Evolutionary conservation across 2,888 invertebrate genomes (phyloP).

Genomic region (Stomorhina lunata): DNA sequence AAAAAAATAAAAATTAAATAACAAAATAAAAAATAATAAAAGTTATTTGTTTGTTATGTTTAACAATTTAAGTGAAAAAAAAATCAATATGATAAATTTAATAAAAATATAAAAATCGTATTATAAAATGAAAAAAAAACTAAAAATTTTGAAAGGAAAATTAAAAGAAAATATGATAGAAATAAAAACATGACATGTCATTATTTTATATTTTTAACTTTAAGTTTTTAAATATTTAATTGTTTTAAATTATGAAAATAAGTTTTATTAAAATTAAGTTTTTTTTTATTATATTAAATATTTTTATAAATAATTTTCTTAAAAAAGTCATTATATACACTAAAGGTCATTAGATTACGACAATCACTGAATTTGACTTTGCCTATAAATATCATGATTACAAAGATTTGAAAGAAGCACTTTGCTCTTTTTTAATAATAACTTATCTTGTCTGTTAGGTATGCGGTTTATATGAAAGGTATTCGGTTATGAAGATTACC

Average conservation of each 20-base stretch:
- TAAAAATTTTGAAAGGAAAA: slow-evolving; percentile 25
- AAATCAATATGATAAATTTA: slow-evolving; percentile 11
- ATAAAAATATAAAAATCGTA: slow-evolving; percentile 44
- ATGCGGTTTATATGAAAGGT: too few species aligned
- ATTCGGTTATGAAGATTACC: too few species aligned
- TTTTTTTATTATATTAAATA: too few species aligned
- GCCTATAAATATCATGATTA: too few species aligned
- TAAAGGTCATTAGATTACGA: too few species aligned
- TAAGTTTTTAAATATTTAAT: background rate
- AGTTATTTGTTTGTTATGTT: slow-evolving; percentile 59
- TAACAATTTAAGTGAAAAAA: slow-evolving; percentile 31
- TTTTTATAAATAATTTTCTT: too few species aligned
- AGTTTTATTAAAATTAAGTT: slow-evolving; percentile 24
- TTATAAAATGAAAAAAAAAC: slow-evolving; percentile 21
- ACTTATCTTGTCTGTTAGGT: too few species aligned
- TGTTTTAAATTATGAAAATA: slow-evolving; percentile 7
- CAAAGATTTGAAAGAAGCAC: too few species aligned
- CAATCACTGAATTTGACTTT: too few species aligned
- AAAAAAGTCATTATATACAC: too few species aligned
- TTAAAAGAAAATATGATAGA: background rate
- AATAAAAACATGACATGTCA: slow-evolving; percentile 6
- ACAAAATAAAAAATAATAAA: slow-evolving; percentile 61
- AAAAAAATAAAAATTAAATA: slow-evolving; percentile 67
- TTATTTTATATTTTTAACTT: slow-evolving; percentile 16
- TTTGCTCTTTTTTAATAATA: too few species aligned